phyloP scores from a whole-genome alignment of 2,797 vertebrate genomes.

The Enteromius anoplus region DNA sequence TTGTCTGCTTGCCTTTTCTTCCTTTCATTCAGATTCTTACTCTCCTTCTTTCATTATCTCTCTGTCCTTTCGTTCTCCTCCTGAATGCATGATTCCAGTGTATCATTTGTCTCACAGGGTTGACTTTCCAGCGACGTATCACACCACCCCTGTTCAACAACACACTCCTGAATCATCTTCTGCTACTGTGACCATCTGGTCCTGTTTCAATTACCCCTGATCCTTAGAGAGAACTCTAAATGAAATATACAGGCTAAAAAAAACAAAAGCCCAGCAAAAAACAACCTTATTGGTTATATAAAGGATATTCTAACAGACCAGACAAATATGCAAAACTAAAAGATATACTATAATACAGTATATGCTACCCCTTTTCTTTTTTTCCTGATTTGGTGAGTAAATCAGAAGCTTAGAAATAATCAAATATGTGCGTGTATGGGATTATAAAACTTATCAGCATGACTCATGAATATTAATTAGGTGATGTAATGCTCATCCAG shows the following conservation, averaged over 20 bases:
- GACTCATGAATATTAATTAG: conserved; percentile 24
- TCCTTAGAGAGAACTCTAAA: conserved; percentile 31
- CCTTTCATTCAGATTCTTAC: conserved; percentile 17
- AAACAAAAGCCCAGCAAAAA: conserved; percentile 15
- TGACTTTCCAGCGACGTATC: conserved; percentile 19
- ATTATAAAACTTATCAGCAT: conserved; percentile 10
- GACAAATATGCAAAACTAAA: not conserved
- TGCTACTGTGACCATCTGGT: conserved; percentile 22
- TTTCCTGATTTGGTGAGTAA: not conserved
- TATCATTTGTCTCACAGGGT: conserved; percentile 27
- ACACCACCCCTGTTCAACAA: conserved; percentile 17
- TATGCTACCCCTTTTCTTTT: not conserved
- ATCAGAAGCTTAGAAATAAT: conserved; percentile 12
- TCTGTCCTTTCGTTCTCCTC: conserved; percentile 13
- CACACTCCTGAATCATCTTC: conserved; percentile 30
- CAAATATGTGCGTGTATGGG: not conserved
- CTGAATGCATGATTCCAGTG: conserved; percentile 30
- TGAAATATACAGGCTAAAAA: not conserved
- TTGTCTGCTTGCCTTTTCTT: conserved; percentile 9
- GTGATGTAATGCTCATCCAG: not conserved
- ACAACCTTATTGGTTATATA: not conserved
- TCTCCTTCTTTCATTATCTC: conserved; percentile 10
- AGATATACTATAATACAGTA: not conserved
- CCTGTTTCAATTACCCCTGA: conserved; percentile 50
- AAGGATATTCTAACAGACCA: conserved; percentile 6